phyloP scores from a whole-genome alignment of 2,888 invertebrate species.

The Selenia dentaria region DNA sequence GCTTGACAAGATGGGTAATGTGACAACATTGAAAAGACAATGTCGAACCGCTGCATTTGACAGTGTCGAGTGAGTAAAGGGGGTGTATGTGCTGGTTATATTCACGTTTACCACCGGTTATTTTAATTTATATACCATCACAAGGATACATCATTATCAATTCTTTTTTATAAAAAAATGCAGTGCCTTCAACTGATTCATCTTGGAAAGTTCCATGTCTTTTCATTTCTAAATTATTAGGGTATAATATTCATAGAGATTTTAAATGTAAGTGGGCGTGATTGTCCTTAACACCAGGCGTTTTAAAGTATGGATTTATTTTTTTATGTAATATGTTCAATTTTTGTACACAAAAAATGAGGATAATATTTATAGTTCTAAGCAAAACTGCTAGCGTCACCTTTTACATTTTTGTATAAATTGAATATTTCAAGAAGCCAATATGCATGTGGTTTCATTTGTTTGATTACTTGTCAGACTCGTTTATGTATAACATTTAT shows the following conservation, averaged over 20 bases:
- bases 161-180: conserved; percentile 51
- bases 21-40: conserved; percentile 8
- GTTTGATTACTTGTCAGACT: not conserved
- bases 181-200: conserved; percentile 74
- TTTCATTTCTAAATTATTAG: conserved; percentile 42
- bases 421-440: not conserved
- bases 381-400: conserved; percentile 10
- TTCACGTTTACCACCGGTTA: conserved; percentile 22
- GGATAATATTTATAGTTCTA: conserved; percentile 24
- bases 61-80: not conserved
- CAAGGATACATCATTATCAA: conserved; percentile 38
- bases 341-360: conserved; percentile 18
- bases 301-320: conserved; percentile 28
- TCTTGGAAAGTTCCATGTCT: conserved; percentile 45
- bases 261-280: conserved; percentile 4
- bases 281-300: conserved; percentile 4
- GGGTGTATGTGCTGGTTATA: conserved; percentile 7
- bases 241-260: conserved; percentile 36
- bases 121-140: conserved; percentile 44
- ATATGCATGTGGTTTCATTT: not conserved
- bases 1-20: conserved; percentile 8
- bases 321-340: conserved; percentile 29
- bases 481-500: conserved; percentile 14
- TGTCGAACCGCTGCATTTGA: conserved; percentile 3
- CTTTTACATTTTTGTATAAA: not conserved